phyloP scores from a whole-genome alignment of 2,113 vertebrate genomes.

The Notiomystis cincta region DNA sequence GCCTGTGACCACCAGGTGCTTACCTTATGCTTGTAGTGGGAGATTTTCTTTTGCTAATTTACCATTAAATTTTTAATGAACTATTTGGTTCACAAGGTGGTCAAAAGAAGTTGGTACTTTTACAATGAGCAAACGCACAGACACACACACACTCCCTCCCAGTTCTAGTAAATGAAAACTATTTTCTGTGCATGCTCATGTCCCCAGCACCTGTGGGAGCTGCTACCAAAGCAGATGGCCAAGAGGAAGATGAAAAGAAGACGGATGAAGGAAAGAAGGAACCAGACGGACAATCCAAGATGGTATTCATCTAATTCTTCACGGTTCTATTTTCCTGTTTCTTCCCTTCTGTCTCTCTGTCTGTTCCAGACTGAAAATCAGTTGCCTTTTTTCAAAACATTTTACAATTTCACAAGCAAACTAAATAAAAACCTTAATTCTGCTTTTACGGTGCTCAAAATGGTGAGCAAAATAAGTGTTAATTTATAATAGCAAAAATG shows the following conservation, averaged over 20 bases:
- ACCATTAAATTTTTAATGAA: neutral
- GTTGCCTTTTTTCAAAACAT: neutral
- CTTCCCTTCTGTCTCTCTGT: neutral
- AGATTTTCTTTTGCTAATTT: neutral
- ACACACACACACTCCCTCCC: no score
- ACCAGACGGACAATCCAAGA: neutral
- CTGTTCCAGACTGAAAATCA: neutral
- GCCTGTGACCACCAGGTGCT: neutral
- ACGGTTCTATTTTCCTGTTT: neutral
- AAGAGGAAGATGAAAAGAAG: neutral
- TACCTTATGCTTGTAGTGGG: neutral
- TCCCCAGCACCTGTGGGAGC: neutral
- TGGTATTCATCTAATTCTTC: neutral
- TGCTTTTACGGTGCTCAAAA: neutral
- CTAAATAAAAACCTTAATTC: neutral
- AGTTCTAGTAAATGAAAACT: neutral
- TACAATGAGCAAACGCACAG: neutral
- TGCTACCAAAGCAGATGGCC: conserved; percentile 26
- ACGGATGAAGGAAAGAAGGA: neutral
- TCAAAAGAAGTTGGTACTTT: neutral
- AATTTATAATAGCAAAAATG: neutral
- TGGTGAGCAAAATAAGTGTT: neutral
- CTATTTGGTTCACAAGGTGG: neutral
- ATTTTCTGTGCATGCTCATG: neutral
- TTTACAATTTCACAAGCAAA: neutral